Evolutionary conservation across 1,140 invertebrate species (phyloP).

Genomic region (Dreissena rostriformis): DNA sequence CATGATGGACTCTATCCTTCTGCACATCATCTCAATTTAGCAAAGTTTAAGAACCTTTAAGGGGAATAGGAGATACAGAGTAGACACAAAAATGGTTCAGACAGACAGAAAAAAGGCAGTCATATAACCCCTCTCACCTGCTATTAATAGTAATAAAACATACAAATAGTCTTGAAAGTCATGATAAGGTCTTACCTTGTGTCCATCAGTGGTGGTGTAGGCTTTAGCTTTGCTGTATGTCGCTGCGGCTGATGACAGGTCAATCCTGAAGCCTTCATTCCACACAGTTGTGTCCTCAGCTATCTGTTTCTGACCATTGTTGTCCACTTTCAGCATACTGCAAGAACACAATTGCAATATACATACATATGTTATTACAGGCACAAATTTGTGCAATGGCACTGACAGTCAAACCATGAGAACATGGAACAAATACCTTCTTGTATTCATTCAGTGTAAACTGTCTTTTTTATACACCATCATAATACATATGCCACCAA

Average conservation of each 20-base stretch:
- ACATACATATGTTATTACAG: too few species aligned
- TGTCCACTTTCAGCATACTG: conserved; percentile 65
- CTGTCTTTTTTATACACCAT: too few species aligned
- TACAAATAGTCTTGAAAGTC: not conserved
- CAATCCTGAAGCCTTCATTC: conserved; percentile 69
- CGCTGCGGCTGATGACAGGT: conserved; percentile 49
- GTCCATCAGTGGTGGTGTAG: conserved; percentile 53
- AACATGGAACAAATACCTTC: too few species aligned
- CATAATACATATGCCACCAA: too few species aligned
- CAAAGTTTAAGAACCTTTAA: not conserved
- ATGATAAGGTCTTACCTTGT: conserved; percentile 54
- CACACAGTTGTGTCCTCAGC: conserved; percentile 61
- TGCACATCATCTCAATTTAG: too few species aligned
- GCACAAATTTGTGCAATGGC: too few species aligned
- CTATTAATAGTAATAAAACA: conserved; percentile 1
- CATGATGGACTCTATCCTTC: too few species aligned
- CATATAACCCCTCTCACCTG: too few species aligned
- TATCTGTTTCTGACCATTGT: conserved; percentile 61
- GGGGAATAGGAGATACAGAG: not conserved
- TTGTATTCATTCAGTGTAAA: too few species aligned
- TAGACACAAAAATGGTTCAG: too few species aligned
- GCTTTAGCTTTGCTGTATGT: conserved; percentile 51
- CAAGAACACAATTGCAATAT: not conserved
- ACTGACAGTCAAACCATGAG: too few species aligned
- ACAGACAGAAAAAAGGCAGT: too few species aligned